Evolutionary conservation across 1,140 invertebrate genomes (phyloP).

Genomic region (Prorops nasuta): DNA sequence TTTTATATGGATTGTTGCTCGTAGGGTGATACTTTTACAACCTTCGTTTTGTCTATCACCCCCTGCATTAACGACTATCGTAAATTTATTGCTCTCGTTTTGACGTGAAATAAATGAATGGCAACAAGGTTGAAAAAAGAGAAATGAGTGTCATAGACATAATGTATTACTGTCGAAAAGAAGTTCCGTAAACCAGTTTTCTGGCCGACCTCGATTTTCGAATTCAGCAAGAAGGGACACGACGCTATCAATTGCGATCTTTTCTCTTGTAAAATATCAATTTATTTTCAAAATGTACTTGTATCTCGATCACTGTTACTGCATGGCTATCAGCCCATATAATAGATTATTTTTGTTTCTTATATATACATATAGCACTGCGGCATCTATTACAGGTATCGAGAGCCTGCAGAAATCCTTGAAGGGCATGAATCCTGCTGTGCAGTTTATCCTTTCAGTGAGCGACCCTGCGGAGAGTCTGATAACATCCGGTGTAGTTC

Average conservation of each 20-base stretch:
- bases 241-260: neutral
- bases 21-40: too few species aligned
- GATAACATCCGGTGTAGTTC: constrained; percentile 29
- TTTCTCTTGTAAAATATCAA: neutral
- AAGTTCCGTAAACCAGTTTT: neutral
- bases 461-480: constrained; percentile 32
- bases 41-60: too few species aligned
- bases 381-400: constrained; percentile 41
- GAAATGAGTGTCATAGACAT: neutral
- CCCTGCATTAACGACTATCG: too few species aligned
- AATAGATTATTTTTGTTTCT: too few species aligned
- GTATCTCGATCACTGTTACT: too few species aligned
- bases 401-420: constrained; percentile 33
- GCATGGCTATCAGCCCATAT: too few species aligned
- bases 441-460: constrained; percentile 43
- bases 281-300: neutral
- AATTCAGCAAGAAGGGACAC: too few species aligned
- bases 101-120: neutral
- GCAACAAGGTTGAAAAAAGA: neutral
- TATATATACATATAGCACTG: too few species aligned
- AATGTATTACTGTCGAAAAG: neutral
- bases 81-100: too few species aligned
- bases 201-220: neutral
- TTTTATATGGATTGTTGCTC: too few species aligned
- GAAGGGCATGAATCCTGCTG: constrained; percentile 36